A percentile compares a stretch with the other conserved stretches of the same genome.
Conservation (phyloP, 2,888 invertebrate species). For the Mesoligia furuncula region DNA sequence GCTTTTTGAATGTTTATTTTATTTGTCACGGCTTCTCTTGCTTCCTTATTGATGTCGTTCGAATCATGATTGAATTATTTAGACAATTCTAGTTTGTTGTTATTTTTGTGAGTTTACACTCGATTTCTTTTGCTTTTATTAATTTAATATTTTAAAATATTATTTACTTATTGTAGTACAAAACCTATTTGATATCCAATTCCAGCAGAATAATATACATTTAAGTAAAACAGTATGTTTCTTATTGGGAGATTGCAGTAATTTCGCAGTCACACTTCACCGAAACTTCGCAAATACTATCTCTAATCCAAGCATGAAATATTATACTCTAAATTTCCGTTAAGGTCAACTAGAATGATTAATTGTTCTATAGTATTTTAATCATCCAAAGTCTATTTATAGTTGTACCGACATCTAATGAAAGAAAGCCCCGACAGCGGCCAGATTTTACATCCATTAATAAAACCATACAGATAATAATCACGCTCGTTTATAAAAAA, state of each 20-base stretch:
- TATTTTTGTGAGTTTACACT: neutral
- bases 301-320: neutral
- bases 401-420: slow-evolving; percentile 46
- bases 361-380: slow-evolving; percentile 48
- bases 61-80: slow-evolving; percentile 43
- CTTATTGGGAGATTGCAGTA: no score
- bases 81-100: neutral
- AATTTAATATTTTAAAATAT: neutral
- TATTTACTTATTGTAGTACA: neutral
- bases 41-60: slow-evolving; percentile 41
- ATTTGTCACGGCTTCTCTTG: slow-evolving; percentile 55
- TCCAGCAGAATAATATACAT: neutral
- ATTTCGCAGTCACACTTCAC: neutral
- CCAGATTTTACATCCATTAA: slow-evolving; percentile 73
- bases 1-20: slow-evolving; percentile 68
- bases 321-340: neutral
- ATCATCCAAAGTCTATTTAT: slow-evolving; percentile 51
- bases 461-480: slow-evolving; percentile 79
- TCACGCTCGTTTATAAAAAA: slow-evolving; percentile 77
- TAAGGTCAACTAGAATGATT: slow-evolving; percentile 10
- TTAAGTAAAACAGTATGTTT: neutral
- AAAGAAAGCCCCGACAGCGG: slow-evolving; percentile 64
- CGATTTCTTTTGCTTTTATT: neutral
- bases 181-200: neutral
- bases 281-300: neutral